Conservation (phyloP, 2,888 invertebrate species). For the Iphiclides podalirius region DNA sequence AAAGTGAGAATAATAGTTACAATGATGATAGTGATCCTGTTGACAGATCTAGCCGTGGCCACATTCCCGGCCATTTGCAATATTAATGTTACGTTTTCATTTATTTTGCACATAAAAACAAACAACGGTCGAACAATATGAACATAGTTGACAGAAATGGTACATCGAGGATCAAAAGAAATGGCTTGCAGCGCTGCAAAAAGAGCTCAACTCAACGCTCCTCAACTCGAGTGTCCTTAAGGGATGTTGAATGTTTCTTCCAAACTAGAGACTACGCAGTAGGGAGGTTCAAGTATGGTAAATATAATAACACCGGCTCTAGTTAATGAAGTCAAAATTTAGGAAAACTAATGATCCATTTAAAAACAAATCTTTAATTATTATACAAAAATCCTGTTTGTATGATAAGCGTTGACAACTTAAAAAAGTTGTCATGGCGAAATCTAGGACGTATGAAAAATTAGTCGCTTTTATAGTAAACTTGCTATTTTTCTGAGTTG, state of each 20-base stretch:
- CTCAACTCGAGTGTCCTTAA: constrained; percentile 16
- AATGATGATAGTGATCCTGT: background rate
- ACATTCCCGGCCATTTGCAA: background rate
- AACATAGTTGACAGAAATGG: constrained; percentile 4
- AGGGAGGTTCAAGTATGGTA: background rate
- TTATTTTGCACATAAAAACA: background rate
- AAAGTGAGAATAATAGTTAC: background rate
- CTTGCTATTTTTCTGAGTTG: too few relatives aligned
- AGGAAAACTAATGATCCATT: too few relatives aligned
- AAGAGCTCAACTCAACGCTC: constrained; percentile 9
- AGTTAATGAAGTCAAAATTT: too few relatives aligned
- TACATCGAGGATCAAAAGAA: constrained; percentile 14
- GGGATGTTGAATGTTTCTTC: constrained; percentile 8
- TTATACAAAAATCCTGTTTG: too few relatives aligned
- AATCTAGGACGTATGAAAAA: too few relatives aligned
- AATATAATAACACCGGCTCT: too few relatives aligned
- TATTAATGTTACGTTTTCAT: background rate
- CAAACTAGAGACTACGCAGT: background rate
- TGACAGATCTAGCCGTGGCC: background rate
- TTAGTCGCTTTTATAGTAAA: too few relatives aligned
- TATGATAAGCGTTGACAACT: too few relatives aligned
- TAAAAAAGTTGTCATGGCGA: too few relatives aligned
- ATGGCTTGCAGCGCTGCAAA: constrained; percentile 4
- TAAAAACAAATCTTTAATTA: too few relatives aligned
- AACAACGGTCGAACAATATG: background rate